Percentiles rank a stretch among this genome's conserved stretches.
These are phyloP conservation scores for Steatornis caripensis DNA, from an alignment of 2,113 vertebrate species.

Conservation along the genomic window DNA sequence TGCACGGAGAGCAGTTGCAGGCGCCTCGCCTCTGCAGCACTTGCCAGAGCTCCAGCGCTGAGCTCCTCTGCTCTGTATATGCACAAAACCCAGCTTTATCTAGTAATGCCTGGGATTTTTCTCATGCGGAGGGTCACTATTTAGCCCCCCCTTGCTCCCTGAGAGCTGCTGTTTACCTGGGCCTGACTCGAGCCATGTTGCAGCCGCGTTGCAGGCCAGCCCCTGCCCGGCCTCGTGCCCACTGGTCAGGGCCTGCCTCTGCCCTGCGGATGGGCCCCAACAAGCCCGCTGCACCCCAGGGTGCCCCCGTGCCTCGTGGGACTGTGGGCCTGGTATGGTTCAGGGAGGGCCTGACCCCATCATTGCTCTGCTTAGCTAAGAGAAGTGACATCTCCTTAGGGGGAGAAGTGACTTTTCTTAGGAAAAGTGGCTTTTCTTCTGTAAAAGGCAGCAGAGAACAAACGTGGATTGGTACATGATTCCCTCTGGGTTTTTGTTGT, in stretches of 20 bases:
- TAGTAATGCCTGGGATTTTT: background rate
- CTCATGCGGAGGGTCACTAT: background rate
- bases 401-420: background rate
- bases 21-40: background rate
- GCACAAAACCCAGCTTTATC: background rate
- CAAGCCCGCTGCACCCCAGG: background rate
- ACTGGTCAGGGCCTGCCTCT: rapidly evolving
- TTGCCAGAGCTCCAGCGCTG: background rate
- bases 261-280: too few species aligned
- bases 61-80: background rate
- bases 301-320: rapidly evolving
- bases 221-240: rapidly evolving
- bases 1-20: background rate
- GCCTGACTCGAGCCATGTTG: background rate
- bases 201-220: rapidly evolving
- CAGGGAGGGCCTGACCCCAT: background rate
- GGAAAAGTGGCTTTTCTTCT: background rate
- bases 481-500: background rate
- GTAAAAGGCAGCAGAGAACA: background rate
- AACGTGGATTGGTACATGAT: background rate
- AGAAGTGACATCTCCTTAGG: background rate
- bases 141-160: background rate
- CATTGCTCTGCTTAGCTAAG: background rate
- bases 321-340: rapidly evolving
- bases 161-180: background rate